These are phyloP conservation scores for Palloptera scutellata DNA, from an alignment of 2,888 invertebrate species.

Conservation along the genomic window DNA sequence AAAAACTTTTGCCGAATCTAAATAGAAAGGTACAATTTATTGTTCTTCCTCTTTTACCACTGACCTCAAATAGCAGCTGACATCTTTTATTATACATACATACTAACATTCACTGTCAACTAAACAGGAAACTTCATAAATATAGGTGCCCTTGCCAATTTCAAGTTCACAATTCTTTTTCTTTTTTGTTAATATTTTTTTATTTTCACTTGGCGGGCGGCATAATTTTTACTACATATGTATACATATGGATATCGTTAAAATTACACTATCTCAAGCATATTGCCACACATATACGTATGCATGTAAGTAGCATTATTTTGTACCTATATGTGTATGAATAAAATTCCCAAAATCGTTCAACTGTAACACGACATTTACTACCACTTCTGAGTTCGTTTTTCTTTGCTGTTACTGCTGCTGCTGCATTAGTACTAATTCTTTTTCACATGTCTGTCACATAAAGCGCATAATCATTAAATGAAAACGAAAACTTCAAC, in stretches of 20 bases:
- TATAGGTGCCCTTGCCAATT: constrained; percentile 59
- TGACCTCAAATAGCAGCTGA: constrained; percentile 31
- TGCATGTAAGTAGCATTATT: constrained; percentile 13
- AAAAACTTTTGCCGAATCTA: no score
- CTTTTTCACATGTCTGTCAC: constrained; percentile 50
- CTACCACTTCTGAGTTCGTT: background rate
- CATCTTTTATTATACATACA: background rate
- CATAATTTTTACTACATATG: constrained; percentile 48
- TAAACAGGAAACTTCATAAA: constrained; percentile 22
- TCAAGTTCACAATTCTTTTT: constrained; percentile 52
- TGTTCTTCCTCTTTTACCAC: background rate
- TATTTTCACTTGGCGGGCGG: constrained; percentile 46
- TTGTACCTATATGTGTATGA: constrained; percentile 18
- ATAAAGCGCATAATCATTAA: constrained; percentile 29
- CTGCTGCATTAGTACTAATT: constrained; percentile 43
- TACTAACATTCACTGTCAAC: background rate
- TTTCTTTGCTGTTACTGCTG: background rate
- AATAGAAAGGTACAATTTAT: no score
- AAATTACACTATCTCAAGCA: no score
- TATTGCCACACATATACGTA: background rate
- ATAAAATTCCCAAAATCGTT: constrained; percentile 40
- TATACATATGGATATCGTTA: background rate
- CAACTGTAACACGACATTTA: constrained; percentile 44
- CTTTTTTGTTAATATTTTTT: background rate
- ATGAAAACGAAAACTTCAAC: constrained; percentile 14